Base-by-base conservation (phyloP, 2,797 vertebrate species). In the Pteropus rufus region DNA sequence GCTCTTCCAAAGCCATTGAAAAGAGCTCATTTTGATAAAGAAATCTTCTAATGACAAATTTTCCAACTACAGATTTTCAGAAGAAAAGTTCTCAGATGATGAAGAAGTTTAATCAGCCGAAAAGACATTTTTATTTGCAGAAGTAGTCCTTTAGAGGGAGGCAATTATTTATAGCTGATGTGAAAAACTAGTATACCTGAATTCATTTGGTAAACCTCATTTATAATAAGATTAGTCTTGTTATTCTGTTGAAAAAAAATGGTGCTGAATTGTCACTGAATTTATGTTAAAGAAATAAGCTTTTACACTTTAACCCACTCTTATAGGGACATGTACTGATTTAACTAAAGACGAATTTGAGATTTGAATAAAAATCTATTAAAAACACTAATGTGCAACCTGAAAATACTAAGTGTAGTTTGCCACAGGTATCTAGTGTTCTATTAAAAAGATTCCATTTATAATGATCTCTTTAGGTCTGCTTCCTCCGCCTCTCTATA, bases 81-180 rank as follows among this genome's bases (percentile, higher is more conserved):
- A 92, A 97, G 97, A 87, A 96, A 97, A 97, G 79, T 97, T 91
- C 86, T 94, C 82, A 93, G 79, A 87, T 97, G 94, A 98, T 97
- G 94, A 98, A 97, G 92, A 97, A 94, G 75, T 58, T 93, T 96
- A 96, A 98, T 97, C 92, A 96, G 97, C 89, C 90, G 91, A 97
- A 96, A 93, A 82, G 93, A 73, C 83, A 49, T 97, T 98, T 98
- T 98, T 97, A 81, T 97, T 92, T 97, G 67, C 95, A 96, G 96
- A 96, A 96, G 82, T 90, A 95, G 84, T 44, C 84, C 79, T 98
- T 97, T 96, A 84, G 72, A 93, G 31, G 73, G 89, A 96, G 70
- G 86, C 52, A 76, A 75, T 97, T 97, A 96, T 98, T 98, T 98
- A 95, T 95, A 95, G 88, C 83, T 94, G 97, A 90, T 98, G 90